Conservation (phyloP, 2,888 invertebrate genomes). For the Noctua fimbriata region DNA sequence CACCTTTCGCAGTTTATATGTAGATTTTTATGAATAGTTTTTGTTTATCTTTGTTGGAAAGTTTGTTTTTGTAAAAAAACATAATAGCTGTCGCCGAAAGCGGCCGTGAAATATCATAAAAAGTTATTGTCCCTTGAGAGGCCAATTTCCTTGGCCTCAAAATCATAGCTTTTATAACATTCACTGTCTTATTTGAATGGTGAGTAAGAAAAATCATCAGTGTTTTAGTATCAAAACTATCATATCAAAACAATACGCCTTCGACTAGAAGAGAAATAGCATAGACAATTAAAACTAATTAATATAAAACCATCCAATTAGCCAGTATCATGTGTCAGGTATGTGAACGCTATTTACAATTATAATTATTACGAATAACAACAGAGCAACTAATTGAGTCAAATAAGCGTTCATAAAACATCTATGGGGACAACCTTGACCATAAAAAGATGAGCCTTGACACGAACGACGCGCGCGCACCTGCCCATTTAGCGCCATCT, state of each 20-base stretch:
- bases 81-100: background rate
- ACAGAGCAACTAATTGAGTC: conserved; percentile 57
- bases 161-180: background rate
- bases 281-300: conserved; percentile 40
- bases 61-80: conserved; percentile 18
- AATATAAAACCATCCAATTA: conserved; percentile 33
- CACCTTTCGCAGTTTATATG: conserved; percentile 33
- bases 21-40: conserved; percentile 47
- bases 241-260: background rate
- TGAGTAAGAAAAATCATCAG: background rate
- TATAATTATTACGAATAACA: conserved; percentile 55
- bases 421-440: conserved; percentile 73
- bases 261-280: conserved; percentile 7
- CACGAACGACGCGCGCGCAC: conserved; percentile 71
- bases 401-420: conserved; percentile 60
- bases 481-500: conserved; percentile 72
- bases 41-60: conserved; percentile 17
- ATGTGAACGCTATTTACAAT: conserved; percentile 41
- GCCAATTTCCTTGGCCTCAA: background rate
- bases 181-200: background rate
- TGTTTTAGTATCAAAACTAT: conserved; percentile 8
- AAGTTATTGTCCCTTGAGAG: background rate
- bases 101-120: background rate
- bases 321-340: conserved; percentile 35
- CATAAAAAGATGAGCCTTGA: conserved; percentile 75